Evolutionary conservation across 1,140 invertebrate species (phyloP).

Genomic region (Neotoxoptera formosana): DNA sequence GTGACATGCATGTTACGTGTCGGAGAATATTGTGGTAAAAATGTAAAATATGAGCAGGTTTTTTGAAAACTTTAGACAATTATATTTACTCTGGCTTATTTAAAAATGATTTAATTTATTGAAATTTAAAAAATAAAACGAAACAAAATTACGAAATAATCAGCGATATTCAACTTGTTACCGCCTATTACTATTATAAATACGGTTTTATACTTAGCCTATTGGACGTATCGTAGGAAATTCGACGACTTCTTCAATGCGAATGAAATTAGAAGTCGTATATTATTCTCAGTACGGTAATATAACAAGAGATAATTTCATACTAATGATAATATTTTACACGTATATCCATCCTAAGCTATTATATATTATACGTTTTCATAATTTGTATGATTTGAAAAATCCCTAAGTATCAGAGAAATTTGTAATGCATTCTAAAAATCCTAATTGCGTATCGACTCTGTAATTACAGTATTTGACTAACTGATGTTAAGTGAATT

Average conservation of each 20-base stretch:
- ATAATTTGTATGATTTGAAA: neutral
- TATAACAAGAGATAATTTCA: neutral
- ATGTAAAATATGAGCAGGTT: neutral
- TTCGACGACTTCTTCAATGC: neutral
- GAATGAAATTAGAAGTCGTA: neutral
- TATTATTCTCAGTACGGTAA: neutral
- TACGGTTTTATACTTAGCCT: neutral
- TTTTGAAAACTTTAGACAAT: neutral
- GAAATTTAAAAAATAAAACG: neutral
- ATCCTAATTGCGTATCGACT: neutral
- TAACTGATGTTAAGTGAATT: neutral
- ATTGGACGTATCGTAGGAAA: neutral
- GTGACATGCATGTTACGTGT: neutral
- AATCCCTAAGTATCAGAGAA: neutral
- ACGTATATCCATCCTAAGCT: neutral
- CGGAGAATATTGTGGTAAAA: neutral
- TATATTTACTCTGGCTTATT: neutral
- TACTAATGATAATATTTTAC: neutral
- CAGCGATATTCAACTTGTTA: neutral
- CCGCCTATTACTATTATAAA: neutral
- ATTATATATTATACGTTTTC: neutral
- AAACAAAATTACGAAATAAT: neutral
- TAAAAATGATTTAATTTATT: neutral
- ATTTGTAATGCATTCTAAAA: neutral
- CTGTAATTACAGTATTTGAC: neutral